Evolutionary conservation across 2,797 vertebrate genomes (phyloP).

Genomic region (Hoplostethus atlanticus): DNA sequence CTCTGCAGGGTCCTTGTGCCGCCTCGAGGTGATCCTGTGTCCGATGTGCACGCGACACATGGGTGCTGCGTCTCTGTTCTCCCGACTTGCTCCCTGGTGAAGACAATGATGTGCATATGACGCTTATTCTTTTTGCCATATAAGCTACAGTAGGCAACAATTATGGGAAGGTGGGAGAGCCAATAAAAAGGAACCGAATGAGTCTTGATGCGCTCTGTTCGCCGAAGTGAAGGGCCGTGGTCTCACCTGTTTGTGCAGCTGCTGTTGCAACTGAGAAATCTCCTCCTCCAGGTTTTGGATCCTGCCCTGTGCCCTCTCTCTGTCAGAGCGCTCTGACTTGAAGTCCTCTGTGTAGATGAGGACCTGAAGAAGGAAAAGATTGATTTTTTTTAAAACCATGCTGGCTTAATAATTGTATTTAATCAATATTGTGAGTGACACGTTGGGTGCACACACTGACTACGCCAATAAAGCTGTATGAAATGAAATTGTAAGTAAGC

Average conservation of each 20-base stretch:
- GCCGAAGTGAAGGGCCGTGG: background rate
- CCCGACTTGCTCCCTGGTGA: constrained; percentile 62
- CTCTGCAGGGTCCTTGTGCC: constrained; percentile 73
- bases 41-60: constrained; percentile 77
- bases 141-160: background rate
- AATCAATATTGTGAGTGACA: background rate
- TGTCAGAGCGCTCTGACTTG: constrained; percentile 90
- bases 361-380: constrained; percentile 78
- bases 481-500: no score
- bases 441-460: background rate
- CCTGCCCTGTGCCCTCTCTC: constrained; percentile 91
- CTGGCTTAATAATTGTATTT: background rate
- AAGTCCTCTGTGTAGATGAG: constrained; percentile 94
- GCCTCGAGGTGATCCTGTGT: constrained; percentile 73
- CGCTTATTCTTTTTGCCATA: constrained; percentile 2
- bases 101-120: background rate
- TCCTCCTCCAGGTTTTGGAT: constrained; percentile 91
- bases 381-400: background rate
- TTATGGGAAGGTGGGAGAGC: background rate
- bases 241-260: constrained; percentile 87
- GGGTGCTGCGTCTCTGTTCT: constrained; percentile 77
- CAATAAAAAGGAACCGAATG: background rate
- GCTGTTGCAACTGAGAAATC: constrained; percentile 83
- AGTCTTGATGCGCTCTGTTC: background rate
- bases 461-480: background rate